Percentiles rank a stretch among this genome's conserved stretches.
These are phyloP conservation scores for Eurystomus glaucurus DNA, from an alignment of 2,797 vertebrate genomes.

Conservation along the genomic window DNA sequence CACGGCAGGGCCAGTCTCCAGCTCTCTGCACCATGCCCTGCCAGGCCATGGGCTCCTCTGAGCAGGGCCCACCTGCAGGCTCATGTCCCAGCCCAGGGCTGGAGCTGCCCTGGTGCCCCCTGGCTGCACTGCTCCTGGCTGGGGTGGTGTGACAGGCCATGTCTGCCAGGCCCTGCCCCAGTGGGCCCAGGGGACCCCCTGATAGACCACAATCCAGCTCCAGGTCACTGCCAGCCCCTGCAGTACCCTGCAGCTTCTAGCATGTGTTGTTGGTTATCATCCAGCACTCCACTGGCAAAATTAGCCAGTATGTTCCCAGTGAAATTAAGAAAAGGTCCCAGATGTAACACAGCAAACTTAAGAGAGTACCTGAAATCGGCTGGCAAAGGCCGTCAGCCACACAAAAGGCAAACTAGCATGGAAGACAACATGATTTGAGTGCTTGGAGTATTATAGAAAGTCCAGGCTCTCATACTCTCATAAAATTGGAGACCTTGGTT, in stretches of 20 bases:
- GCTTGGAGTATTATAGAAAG: background rate
- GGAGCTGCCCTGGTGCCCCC: rapidly evolving
- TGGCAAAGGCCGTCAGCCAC: background rate
- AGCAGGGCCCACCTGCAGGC: rapidly evolving
- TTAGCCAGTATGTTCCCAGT: rapidly evolving
- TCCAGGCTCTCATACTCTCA: background rate
- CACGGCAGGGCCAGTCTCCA: rapidly evolving
- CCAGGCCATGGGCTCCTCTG: rapidly evolving
- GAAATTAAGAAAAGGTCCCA: background rate
- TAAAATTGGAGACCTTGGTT: background rate
- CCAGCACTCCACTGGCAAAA: background rate
- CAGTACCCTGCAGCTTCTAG: background rate
- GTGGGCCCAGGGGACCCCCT: rapidly evolving
- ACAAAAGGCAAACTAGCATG: background rate
- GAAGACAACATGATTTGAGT: background rate
- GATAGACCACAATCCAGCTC: rapidly evolving
- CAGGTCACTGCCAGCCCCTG: background rate
- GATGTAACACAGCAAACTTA: background rate
- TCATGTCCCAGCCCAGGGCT: rapidly evolving
- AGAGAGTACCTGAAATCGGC: rapidly evolving
- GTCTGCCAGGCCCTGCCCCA: background rate
- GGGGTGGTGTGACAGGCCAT: background rate
- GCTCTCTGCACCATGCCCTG: background rate
- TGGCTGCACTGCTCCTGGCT: rapidly evolving
- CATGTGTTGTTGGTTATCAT: background rate